Conservation (phyloP, 1,140 invertebrate species). For the Atta colombica region DNA sequence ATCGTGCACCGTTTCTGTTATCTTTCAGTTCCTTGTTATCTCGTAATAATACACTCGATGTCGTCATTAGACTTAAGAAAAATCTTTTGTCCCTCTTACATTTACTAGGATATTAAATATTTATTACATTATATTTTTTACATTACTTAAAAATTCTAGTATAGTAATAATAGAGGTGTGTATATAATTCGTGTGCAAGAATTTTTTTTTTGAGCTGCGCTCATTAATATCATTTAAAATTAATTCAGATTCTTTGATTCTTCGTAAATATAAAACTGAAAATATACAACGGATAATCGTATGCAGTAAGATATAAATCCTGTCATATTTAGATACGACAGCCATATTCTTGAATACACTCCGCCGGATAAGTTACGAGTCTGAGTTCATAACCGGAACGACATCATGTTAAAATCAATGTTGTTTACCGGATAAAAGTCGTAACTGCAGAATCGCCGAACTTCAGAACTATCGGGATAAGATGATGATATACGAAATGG, state of each 20-base stretch:
- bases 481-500: slow-evolving; percentile 72
- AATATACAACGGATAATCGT: background rate
- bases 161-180: background rate
- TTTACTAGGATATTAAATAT: slow-evolving; percentile 3
- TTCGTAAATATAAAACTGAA: background rate
- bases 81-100: slow-evolving; percentile 10
- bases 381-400: slow-evolving; percentile 28
- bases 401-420: slow-evolving; percentile 55
- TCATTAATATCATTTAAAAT: background rate
- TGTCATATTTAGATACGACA: slow-evolving; percentile 24
- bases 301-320: slow-evolving; percentile 22
- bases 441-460: slow-evolving; percentile 48
- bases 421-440: slow-evolving; percentile 61
- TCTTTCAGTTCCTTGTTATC: slow-evolving; percentile 21
- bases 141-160: background rate
- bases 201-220: background rate
- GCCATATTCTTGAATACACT: slow-evolving; percentile 26
- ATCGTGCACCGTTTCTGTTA: slow-evolving; percentile 38
- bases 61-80: background rate
- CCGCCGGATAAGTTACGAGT: background rate
- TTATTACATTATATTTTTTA: too few species aligned
- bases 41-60: slow-evolving; percentile 18
- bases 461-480: slow-evolving; percentile 45
- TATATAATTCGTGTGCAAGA: background rate
- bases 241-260: background rate